A percentile compares a stretch with the other conserved stretches of the same genome.
These are phyloP conservation scores for Trichonephila clavata DNA, from an alignment of 1,140 invertebrate species.

Conservation along the genomic window DNA sequence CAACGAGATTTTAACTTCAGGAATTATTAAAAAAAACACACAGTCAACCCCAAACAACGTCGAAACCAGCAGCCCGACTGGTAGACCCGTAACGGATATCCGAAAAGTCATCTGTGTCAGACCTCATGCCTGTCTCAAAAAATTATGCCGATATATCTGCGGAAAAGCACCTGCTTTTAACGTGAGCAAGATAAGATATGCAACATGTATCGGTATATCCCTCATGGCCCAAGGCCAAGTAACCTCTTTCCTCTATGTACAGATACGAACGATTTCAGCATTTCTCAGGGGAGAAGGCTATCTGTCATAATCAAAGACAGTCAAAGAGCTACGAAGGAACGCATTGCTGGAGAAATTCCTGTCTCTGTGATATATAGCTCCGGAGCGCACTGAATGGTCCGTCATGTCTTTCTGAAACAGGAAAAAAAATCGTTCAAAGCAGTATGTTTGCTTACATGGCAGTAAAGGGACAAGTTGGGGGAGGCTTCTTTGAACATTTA, in stretches of 20 bases:
- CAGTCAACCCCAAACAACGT: not conserved
- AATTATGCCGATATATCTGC: not conserved
- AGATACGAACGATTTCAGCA: not conserved
- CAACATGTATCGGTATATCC: slow-evolving; percentile 57
- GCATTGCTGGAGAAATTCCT: slow-evolving; percentile 8
- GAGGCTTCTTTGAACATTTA: no score
- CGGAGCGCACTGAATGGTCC: not conserved
- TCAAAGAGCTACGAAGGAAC: not conserved
- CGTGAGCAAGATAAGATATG: slow-evolving; percentile 41
- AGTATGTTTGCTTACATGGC: not conserved
- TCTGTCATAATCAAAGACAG: slow-evolving; percentile 50
- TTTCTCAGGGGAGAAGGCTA: not conserved
- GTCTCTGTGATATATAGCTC: slow-evolving; percentile 20
- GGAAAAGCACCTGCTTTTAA: slow-evolving; percentile 17
- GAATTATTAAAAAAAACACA: not conserved
- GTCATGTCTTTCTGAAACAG: not conserved
- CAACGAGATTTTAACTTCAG: not conserved
- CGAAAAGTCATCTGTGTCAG: slow-evolving; percentile 24
- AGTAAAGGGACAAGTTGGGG: not conserved
- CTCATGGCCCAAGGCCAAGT: slow-evolving; percentile 37
- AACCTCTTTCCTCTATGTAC: not conserved
- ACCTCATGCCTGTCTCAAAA: not conserved
- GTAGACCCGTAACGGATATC: slow-evolving; percentile 27
- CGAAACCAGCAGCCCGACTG: not conserved
- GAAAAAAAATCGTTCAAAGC: not conserved